These are phyloP conservation scores for Philereme transversata DNA, from an alignment of 2,888 invertebrate species.

Conservation along the genomic window DNA sequence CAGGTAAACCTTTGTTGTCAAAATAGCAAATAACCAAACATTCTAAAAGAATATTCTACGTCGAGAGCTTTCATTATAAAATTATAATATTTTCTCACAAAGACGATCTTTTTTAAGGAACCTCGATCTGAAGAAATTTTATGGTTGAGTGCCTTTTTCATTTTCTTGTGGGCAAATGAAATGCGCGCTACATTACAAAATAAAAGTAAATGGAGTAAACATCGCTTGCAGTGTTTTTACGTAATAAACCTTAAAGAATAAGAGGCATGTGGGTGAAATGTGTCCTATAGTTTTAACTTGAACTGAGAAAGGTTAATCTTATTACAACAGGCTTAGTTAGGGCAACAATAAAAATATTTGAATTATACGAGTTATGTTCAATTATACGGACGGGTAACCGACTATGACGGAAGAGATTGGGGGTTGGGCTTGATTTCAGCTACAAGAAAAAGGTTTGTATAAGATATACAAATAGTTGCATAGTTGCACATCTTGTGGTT, in stretches of 20 bases:
- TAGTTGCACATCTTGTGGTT: no score
- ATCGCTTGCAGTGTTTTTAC: constrained; percentile 14
- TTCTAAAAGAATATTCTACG: constrained; percentile 31
- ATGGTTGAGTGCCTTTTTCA: constrained; percentile 57
- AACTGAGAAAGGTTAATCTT: no score
- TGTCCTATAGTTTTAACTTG: no score
- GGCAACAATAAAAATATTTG: no score
- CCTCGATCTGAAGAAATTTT: constrained; percentile 39
- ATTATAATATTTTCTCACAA: constrained; percentile 30
- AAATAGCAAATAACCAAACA: constrained; percentile 20
- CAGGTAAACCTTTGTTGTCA: constrained; percentile 19
- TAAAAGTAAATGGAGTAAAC: constrained; percentile 40
- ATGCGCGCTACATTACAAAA: constrained; percentile 62
- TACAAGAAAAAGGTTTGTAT: no score
- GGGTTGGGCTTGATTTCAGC: no score
- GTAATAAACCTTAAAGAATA: not conserved
- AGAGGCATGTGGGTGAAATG: no score
- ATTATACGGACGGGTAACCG: no score
- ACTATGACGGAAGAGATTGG: no score
- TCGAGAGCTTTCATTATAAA: constrained; percentile 32
- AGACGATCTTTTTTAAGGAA: constrained; percentile 27
- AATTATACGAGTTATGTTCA: no score
- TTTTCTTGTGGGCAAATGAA: constrained; percentile 59
- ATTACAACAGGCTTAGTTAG: no score
- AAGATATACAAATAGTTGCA: no score